Base-by-base conservation (phyloP, 2,888 invertebrate genomes). In the Margaritifera margaritifera region DNA sequence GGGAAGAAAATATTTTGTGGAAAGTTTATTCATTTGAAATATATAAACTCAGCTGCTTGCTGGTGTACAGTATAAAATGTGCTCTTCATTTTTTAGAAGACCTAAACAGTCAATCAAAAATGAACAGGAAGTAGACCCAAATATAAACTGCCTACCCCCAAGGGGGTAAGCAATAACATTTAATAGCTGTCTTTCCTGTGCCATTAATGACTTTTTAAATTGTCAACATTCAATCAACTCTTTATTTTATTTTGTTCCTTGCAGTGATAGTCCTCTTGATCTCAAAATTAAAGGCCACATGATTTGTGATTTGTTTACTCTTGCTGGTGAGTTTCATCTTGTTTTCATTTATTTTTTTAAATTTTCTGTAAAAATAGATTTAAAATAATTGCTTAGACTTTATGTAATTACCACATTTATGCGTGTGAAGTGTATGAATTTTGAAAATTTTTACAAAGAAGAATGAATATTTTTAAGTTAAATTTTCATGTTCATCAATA, bases 201-300 rank as follows among this genome's bases (percentile, higher is more conserved):
- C 11, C 2, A 15, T 42, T 42, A 15, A 2, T 42, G 15, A 15
- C 3, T 42, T 42, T 42, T 42, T 42, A 42, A 42, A 42, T 42
- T 42, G 15, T 42, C 15, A 42, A 42, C 2, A 15, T 15, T 42
- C 42, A 42, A 15, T 8, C 42, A 11, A 42, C 42, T 61, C 20
- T 52, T 8, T 53, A 52, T 31, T 53, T 55, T 27, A 64, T n/a
- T 65, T 64, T 60, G 57, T 64, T 57, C 51, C 63, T 82, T 84
- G 19, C 78, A 96, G 97, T 89, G 98, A 98, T 90, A 95, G 96
- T 79, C 97, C 97, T 0, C 91, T 98, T 75, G 98, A 98, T 90
- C 94, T 96, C 58, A 94, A 97, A 85, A 93, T 98, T 20, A 98
- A 98, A 90, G 95, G 96, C 0, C 95, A 96, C 4, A 92, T 98